phyloP scores from a whole-genome alignment of 1,140 invertebrate species.

The Marisa cornuarietis region DNA sequence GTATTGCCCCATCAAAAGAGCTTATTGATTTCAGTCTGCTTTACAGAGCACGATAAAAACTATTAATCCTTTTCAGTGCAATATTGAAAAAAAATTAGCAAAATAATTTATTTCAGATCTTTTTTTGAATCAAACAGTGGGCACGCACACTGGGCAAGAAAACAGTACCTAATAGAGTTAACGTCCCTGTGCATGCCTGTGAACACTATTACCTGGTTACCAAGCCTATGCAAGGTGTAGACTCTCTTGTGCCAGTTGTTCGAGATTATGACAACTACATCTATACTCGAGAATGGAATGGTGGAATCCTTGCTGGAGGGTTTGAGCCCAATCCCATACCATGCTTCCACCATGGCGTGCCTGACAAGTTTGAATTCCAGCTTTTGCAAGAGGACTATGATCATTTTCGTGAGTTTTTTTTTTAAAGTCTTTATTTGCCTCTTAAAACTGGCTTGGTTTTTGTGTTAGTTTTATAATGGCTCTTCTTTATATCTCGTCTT shows the following conservation, averaged over 20 bases:
- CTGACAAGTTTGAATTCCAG: constrained; percentile 69
- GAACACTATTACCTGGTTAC: constrained; percentile 94
- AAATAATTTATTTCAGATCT: not conserved
- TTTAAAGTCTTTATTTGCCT: no score
- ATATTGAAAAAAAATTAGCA: not conserved
- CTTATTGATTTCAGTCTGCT: no score
- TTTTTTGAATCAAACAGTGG: constrained; percentile 69
- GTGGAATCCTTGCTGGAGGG: constrained; percentile 81
- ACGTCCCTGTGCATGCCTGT: constrained; percentile 90
- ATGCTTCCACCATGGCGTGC: constrained; percentile 79
- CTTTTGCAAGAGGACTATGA: constrained; percentile 87
- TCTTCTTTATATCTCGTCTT: no score
- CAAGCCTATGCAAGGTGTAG: constrained; percentile 73
- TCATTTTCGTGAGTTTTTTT: constrained; percentile 78
- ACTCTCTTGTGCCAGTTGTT: constrained; percentile 75
- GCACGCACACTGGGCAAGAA: constrained; percentile 80
- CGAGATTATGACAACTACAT: constrained; percentile 89
- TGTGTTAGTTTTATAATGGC: no score
- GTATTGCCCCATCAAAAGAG: no score
- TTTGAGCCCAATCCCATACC: constrained; percentile 88
- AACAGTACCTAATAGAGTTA: constrained; percentile 80
- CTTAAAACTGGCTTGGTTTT: no score
- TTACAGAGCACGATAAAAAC: no score
- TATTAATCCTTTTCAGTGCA: not conserved
- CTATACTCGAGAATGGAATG: constrained; percentile 79